phyloP scores from a whole-genome alignment of 35 echinoderm and acorn worm genomes.

The Ophiothrix spiculata region DNA sequence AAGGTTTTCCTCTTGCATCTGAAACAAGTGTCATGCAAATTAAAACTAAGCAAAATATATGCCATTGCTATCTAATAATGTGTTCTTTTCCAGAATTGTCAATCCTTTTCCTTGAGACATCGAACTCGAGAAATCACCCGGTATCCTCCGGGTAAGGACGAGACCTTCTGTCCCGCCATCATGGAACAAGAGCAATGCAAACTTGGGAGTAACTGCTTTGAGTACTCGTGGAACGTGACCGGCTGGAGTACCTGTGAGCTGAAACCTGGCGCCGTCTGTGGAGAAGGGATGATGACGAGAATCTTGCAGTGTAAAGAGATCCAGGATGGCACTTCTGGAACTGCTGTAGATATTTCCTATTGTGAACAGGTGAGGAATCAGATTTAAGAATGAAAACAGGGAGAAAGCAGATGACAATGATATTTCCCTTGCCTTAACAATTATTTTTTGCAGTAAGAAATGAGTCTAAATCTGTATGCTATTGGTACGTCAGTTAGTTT shows the following conservation, averaged over 20 bases:
- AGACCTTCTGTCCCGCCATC: constrained; percentile 18
- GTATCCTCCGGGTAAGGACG: constrained; percentile 20
- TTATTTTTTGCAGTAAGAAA: no score
- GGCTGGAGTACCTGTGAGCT: constrained; percentile 69
- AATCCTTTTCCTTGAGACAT: constrained; percentile 27
- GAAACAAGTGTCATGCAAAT: no score
- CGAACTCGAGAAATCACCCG: constrained; percentile 52
- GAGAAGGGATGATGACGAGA: constrained; percentile 44
- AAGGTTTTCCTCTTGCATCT: no score
- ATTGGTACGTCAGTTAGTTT: no score
- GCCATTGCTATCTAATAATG: no score
- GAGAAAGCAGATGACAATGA: no score
- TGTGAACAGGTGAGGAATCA: constrained; percentile 82
- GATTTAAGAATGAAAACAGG: no score
- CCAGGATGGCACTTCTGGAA: constrained; percentile 39
- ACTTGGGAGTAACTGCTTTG: constrained; percentile 54
- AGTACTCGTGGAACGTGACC: constrained; percentile 67
- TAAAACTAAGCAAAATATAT: no score
- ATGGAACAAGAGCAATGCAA: constrained; percentile 57
- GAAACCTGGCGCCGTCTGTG: constrained; percentile 50
- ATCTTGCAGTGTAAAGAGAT: constrained; percentile 51
- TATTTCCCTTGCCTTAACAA: no score
- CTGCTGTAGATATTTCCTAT: constrained; percentile 28
- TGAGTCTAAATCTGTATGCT: no score
- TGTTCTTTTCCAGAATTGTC: constrained; percentile 72